Base-by-base conservation (phyloP, 1,140 invertebrate genomes). In the Armadillidium nasatum region DNA sequence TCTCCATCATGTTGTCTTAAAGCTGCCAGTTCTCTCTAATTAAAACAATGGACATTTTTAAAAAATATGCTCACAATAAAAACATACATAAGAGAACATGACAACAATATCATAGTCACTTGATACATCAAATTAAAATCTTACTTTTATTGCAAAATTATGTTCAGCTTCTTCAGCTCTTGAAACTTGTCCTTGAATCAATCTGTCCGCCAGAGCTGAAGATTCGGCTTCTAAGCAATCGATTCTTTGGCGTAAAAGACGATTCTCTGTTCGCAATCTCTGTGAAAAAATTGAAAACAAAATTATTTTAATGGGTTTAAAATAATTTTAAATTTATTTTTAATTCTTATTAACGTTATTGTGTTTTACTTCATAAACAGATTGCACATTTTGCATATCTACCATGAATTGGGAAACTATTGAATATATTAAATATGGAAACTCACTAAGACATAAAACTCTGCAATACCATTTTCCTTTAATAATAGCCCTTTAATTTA, bases 141-240 rank as follows among this genome's bases (percentile, higher is more conserved):
- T 72, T 73, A 81, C 80, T 73, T 87, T 87, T 0, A 88, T 83
- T n/a, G 85, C 84, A 82, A 86, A 88, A 44, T 88, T 88, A 76
- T 89, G 88, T 82, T 89, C 88, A 0, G 88, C 88, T 82, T 89
- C 88, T 80, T 98, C 94, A 0, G 97, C 97, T 21, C 95, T 88
- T 46, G 93, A 95, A 9, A 99, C 95, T 86, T 99, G 97, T 71
- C 96, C 96, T 69, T 95, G 90, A 3, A 99, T 95, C 80, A 99
- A 87, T 77, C 94, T 88, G 85, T 98, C 96, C 0, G 97, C 97
- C 22, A 95, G 84, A 78, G 92, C 91, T 33, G 92, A 91, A 19
- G 92, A 94, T 83, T 95, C 94, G 33, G 92, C 92, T 84, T 99
- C 97, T 33, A 99, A 85, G 78, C 97, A 90, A 83, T 99, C 96